Evolutionary conservation across 1,140 invertebrate genomes (phyloP).

Genomic region (Drosophila serrata): DNA sequence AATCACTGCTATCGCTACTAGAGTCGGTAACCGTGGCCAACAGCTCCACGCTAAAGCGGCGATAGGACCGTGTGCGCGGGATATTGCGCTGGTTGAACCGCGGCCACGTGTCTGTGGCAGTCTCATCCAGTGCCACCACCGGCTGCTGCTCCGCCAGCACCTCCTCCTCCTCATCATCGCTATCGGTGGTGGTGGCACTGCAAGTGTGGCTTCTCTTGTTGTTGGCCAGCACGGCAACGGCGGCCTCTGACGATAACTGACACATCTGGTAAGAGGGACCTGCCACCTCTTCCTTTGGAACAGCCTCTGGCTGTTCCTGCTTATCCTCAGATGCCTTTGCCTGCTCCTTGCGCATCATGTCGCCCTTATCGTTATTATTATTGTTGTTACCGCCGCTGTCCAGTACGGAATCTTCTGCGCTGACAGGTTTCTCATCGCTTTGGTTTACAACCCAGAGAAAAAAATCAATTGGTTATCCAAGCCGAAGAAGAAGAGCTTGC

Average conservation of each 20-base stretch:
- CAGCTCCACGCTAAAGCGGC: conserved; percentile 27
- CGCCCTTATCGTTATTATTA: conserved; percentile 19
- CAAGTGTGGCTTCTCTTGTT: not conserved
- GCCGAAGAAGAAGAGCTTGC: conserved; percentile 15
- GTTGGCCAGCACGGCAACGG: conserved; percentile 11
- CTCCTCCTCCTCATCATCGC: not conserved
- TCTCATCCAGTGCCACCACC: not conserved
- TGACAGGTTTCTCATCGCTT: conserved; percentile 19
- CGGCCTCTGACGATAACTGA: conserved; percentile 9
- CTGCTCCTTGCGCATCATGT: conserved; percentile 3
- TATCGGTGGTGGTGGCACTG: not conserved
- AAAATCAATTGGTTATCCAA: conserved; percentile 48
- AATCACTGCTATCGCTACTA: not conserved
- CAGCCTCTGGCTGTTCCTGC: not conserved
- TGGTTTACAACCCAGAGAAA: not conserved
- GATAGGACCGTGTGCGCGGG: conserved; percentile 48
- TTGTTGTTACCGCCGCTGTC: conserved; percentile 13
- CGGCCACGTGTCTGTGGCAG: not conserved
- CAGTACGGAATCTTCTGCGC: conserved; percentile 1
- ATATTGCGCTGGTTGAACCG: conserved; percentile 31
- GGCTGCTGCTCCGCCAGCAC: not conserved
- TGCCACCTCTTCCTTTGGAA: conserved; percentile 1
- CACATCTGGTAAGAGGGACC: not conserved
- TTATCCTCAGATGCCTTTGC: not conserved
- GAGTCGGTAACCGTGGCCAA: conserved; percentile 12